Percentiles rank a stretch among this genome's conserved stretches.
These are phyloP conservation scores for Pseudomyrmex pallidus DNA, from an alignment of 1,140 invertebrate species.

Conservation along the genomic window DNA sequence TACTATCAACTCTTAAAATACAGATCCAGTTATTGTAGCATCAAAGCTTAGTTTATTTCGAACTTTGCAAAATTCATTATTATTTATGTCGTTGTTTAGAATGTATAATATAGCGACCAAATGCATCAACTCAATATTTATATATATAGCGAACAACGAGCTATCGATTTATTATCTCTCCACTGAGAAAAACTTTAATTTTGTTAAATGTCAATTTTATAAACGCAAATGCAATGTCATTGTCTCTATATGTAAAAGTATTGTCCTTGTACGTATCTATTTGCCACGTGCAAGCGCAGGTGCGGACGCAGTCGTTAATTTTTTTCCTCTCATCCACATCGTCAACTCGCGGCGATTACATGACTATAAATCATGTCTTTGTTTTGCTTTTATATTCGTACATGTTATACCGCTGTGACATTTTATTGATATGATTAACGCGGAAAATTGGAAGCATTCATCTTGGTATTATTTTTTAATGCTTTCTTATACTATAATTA, in stretches of 20 bases:
- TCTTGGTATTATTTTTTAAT: slow-evolving; percentile 21
- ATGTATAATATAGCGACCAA: neutral
- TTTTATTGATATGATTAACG: slow-evolving; percentile 42
- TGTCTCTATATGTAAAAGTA: slow-evolving; percentile 14
- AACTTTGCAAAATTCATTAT: too few species aligned
- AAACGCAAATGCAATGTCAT: neutral
- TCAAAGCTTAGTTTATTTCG: too few species aligned
- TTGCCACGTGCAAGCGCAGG: slow-evolving; percentile 49
- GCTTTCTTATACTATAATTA: slow-evolving; percentile 14
- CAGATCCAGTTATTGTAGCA: too few species aligned
- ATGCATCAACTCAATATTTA: slow-evolving; percentile 2
- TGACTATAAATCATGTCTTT: slow-evolving; percentile 54
- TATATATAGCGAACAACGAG: neutral
- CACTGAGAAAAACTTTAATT: slow-evolving; percentile 20
- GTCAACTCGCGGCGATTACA: slow-evolving; percentile 48
- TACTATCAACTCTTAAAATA: neutral
- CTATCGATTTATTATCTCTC: neutral
- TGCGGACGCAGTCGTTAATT: slow-evolving; percentile 53
- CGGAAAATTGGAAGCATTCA: neutral
- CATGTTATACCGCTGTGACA: slow-evolving; percentile 20
- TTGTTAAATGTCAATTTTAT: neutral
- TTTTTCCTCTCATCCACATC: slow-evolving; percentile 22
- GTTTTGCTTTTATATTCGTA: slow-evolving; percentile 31
- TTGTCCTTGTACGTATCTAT: slow-evolving; percentile 32
- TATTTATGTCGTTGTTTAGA: too few species aligned